Conservation (phyloP, 2,113 vertebrate genomes). For the Triplophysa siluroides region DNA sequence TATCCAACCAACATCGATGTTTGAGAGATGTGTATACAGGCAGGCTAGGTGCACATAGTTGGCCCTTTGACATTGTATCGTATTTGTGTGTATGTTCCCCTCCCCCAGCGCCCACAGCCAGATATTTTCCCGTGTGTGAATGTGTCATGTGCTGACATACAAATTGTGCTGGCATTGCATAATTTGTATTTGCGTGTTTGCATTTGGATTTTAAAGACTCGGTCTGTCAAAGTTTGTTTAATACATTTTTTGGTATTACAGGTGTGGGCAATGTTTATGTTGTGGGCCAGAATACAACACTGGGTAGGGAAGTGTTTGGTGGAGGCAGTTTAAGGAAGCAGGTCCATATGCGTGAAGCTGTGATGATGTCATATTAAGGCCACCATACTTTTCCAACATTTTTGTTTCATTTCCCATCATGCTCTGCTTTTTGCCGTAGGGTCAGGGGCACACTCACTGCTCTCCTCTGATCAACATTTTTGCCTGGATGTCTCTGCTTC, state of each 20-base stretch:
- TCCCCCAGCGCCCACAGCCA: conserved; percentile 27
- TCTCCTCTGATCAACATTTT: conserved; percentile 13
- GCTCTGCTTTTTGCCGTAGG: conserved; percentile 37
- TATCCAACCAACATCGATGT: conserved; percentile 39
- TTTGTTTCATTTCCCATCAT: conserved; percentile 47
- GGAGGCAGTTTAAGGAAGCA: conserved; percentile 4
- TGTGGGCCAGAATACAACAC: background rate
- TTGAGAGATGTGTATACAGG: conserved; percentile 46
- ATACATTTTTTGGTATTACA: conserved; percentile 22
- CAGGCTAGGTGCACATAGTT: conserved; percentile 42
- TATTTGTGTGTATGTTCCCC: conserved; percentile 34
- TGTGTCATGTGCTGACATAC: conserved; percentile 15
- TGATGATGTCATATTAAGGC: background rate
- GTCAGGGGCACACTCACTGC: conserved; percentile 26
- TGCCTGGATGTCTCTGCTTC: conserved; percentile 10
- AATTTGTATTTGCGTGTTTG: conserved; percentile 28
- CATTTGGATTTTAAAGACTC: conserved; percentile 28
- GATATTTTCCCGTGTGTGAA: conserved; percentile 21
- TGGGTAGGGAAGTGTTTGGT: background rate
- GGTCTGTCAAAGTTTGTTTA: conserved; percentile 43
- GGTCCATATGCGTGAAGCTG: conserved; percentile 1
- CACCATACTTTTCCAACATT: conserved; percentile 18
- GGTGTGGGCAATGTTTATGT: background rate
- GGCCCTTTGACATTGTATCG: conserved; percentile 22
- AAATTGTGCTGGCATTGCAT: conserved; percentile 3